Evolutionary conservation across 2,888 invertebrate species (phyloP).

Genomic region (Platycheirus albimanus): DNA sequence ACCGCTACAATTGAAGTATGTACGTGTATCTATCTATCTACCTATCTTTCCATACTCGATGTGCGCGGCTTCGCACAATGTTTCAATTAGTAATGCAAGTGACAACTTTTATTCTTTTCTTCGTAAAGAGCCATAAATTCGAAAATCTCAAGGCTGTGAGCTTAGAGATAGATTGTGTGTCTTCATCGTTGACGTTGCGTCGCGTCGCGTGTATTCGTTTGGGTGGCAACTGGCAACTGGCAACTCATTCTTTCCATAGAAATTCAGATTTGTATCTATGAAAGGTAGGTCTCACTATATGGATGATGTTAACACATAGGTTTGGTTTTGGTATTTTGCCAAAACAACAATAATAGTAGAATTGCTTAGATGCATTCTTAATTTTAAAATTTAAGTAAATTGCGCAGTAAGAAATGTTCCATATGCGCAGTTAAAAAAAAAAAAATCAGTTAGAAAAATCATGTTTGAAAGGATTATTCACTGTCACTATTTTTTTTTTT

Average conservation of each 20-base stretch:
- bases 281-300: constrained; percentile 18
- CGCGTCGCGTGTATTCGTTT: constrained; percentile 4
- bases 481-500: too few species aligned
- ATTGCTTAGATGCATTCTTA: constrained; percentile 10
- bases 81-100: constrained; percentile 70
- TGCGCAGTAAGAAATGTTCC: too few species aligned
- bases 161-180: constrained; percentile 30
- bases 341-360: constrained; percentile 3
- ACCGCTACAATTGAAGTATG: constrained; percentile 15
- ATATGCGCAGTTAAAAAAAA: too few species aligned
- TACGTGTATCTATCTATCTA: constrained; percentile 8
- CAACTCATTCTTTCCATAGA: constrained; percentile 43
- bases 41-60: too few species aligned
- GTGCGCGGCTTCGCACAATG: constrained; percentile 37
- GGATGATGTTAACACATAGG: neutral
- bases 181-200: too few species aligned
- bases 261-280: constrained; percentile 44
- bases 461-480: too few species aligned
- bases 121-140: constrained; percentile 58
- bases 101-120: constrained; percentile 58
- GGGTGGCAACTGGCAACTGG: too few species aligned
- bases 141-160: constrained; percentile 62
- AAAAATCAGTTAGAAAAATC: too few species aligned
- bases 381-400: constrained; percentile 6
- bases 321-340: constrained; percentile 25